A percentile compares a stretch with the other conserved stretches of the same genome.
Conservation (phyloP, 2,113 vertebrate genomes). For the Pterocles burchelli region DNA sequence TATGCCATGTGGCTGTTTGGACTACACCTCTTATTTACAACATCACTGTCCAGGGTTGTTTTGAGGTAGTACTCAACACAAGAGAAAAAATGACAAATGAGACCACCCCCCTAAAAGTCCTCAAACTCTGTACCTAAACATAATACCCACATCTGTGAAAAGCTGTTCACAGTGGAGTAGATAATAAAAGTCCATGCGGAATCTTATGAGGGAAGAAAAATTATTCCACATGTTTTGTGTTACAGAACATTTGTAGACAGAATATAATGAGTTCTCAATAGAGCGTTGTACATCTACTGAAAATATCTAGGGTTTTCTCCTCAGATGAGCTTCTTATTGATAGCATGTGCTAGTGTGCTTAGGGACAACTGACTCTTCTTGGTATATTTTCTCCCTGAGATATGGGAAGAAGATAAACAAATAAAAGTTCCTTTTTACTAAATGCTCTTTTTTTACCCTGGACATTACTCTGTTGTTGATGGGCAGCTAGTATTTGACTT, state of each 20-base stretch:
- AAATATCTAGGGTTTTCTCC: background rate
- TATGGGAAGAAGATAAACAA: background rate
- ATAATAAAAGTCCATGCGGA: background rate
- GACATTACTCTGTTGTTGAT: background rate
- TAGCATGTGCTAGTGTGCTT: background rate
- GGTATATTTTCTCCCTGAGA: background rate
- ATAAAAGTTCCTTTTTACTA: background rate
- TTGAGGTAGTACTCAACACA: background rate
- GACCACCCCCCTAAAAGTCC: background rate
- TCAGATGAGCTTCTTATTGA: background rate
- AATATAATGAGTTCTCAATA: background rate
- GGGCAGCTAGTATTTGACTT: background rate
- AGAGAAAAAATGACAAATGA: fast-evolving
- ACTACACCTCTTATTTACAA: background rate
- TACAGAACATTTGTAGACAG: background rate
- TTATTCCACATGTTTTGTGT: fast-evolving
- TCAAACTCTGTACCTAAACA: background rate
- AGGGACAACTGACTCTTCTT: background rate
- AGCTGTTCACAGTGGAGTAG: background rate
- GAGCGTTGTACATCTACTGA: background rate
- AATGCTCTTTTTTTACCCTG: background rate
- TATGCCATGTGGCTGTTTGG: background rate
- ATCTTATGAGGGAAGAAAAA: background rate
- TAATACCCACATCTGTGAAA: background rate
- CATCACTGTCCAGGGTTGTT: background rate